Conservation (phyloP, 2,888 invertebrate genomes). For the Drosophila ustulata region DNA sequence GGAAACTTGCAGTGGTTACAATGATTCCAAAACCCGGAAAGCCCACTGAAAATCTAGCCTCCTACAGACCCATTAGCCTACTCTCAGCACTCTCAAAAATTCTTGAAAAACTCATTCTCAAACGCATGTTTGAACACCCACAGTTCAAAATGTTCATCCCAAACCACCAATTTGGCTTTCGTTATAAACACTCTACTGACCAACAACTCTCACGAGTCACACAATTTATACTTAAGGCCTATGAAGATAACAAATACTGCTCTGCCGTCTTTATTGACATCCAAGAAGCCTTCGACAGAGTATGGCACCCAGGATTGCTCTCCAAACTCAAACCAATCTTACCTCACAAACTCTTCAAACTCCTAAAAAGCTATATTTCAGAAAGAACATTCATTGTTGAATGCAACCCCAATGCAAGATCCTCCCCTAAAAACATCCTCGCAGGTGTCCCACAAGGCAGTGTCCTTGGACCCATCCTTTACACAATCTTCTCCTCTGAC, state of each 20-base stretch:
- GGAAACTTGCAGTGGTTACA: not conserved
- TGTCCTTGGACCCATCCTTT: not conserved
- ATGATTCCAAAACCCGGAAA: not conserved
- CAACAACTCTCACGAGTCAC: not conserved
- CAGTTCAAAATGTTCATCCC: not conserved
- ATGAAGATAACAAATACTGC: not conserved
- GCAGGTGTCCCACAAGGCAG: not conserved
- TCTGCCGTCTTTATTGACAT: not conserved
- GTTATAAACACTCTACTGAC: not conserved
- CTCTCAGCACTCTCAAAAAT: not conserved
- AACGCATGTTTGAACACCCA: not conserved
- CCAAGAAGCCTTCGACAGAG: not conserved
- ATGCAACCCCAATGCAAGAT: not conserved
- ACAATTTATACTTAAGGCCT: not conserved
- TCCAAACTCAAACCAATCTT: not conserved
- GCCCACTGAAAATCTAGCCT: not conserved
- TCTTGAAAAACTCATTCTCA: not conserved
- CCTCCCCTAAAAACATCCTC: not conserved
- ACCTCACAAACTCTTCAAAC: no score
- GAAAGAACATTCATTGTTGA: not conserved
- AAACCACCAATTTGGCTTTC: not conserved
- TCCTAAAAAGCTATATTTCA: no score
- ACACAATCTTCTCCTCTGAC: slow-evolving; percentile 7
- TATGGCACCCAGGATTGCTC: not conserved
- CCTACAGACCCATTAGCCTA: not conserved